A percentile compares a stretch with the other conserved stretches of the same genome.
Conservation (phyloP, 2,113 vertebrate genomes). For the Sciurus niger region DNA sequence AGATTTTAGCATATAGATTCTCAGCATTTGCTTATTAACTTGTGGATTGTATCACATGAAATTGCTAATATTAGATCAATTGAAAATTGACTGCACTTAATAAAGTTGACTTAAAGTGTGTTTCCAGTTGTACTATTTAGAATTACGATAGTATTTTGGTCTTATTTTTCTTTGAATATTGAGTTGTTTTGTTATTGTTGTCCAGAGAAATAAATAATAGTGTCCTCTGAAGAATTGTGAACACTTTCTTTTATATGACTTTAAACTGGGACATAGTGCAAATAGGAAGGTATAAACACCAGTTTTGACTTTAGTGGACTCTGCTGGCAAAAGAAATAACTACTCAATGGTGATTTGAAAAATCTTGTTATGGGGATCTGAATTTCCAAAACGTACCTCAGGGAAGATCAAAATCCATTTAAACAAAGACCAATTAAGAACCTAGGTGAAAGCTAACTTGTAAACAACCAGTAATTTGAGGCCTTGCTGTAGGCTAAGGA, state of each 20-base stretch:
- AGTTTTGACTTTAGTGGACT: neutral
- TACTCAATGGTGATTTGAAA: slow-evolving; percentile 23
- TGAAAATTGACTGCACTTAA: slow-evolving; percentile 60
- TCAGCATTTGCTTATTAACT: slow-evolving; percentile 61
- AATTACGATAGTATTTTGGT: slow-evolving; percentile 30
- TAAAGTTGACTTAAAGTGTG: slow-evolving; percentile 32
- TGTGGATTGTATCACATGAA: slow-evolving; percentile 65
- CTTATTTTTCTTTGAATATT: slow-evolving; percentile 39
- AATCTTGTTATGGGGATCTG: slow-evolving; percentile 24
- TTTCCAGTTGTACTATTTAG: slow-evolving; percentile 59
- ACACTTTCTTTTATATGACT: slow-evolving; percentile 29
- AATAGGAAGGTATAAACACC: slow-evolving; percentile 11
- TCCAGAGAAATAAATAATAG: slow-evolving; percentile 47
- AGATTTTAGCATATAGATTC: slow-evolving; percentile 28
- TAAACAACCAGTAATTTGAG: neutral
- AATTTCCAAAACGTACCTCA: slow-evolving; percentile 41
- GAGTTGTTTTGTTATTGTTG: slow-evolving; percentile 34
- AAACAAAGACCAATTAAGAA: slow-evolving; percentile 46
- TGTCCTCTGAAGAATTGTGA: slow-evolving; percentile 29
- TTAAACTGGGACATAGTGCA: neutral
- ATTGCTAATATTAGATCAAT: slow-evolving; percentile 59
- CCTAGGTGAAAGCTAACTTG: neutral
- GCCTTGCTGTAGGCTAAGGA: neutral
- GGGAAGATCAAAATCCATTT: slow-evolving; percentile 45
- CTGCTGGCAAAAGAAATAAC: neutral